Evolutionary conservation across 2,797 vertebrate species (phyloP).

Genomic region (Hafferia zeledoni): DNA sequence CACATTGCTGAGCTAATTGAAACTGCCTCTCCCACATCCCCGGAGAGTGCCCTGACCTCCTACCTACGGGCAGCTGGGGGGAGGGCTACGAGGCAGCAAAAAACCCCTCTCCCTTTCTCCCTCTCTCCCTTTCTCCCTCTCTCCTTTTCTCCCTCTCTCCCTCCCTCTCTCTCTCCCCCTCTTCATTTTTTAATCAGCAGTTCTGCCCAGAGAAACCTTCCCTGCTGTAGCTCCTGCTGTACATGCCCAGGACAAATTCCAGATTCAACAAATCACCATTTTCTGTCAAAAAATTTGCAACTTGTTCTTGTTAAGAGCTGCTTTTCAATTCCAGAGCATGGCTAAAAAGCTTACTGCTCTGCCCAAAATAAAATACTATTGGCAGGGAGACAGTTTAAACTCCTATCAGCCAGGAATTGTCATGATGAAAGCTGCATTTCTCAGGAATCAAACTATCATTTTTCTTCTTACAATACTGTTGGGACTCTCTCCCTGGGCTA

Average conservation of each 20-base stretch:
- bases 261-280: conserved; percentile 34
- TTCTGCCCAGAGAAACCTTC: background rate
- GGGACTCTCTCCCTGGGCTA: conserved; percentile 58
- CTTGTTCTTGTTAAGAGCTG: background rate
- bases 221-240: background rate
- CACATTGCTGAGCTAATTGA: conserved; percentile 43
- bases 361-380: conserved; percentile 49
- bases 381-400: conserved; percentile 53
- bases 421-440: conserved; percentile 39
- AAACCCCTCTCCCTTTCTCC: background rate
- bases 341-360: conserved; percentile 43
- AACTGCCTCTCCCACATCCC: conserved; percentile 46
- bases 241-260: conserved; percentile 18
- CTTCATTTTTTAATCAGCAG: background rate
- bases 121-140: background rate
- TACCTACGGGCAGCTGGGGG: background rate
- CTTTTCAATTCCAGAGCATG: background rate
- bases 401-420: conserved; percentile 54
- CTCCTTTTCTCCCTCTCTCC: background rate
- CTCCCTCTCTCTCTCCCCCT: background rate
- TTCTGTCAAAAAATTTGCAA: conserved; percentile 50
- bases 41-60: conserved; percentile 31
- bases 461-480: conserved; percentile 63
- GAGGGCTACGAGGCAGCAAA: background rate
- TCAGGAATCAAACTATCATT: conserved; percentile 53